Base-by-base conservation (phyloP, 1,140 invertebrate genomes). In the Rhopalosiphum padi region DNA sequence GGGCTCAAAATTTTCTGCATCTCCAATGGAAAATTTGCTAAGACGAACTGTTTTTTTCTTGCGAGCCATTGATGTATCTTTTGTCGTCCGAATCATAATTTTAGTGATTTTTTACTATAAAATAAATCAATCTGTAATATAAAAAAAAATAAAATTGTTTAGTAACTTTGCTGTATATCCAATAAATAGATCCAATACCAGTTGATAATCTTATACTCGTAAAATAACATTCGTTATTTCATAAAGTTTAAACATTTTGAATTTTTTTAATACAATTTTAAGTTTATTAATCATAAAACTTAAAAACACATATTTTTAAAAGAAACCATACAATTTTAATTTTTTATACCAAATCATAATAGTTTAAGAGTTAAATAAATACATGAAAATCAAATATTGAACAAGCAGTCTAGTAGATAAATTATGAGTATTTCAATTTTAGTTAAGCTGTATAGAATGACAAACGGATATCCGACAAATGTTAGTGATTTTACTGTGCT, bases 1-100 rank as follows among this genome's bases (percentile, higher is more conserved):
- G 5, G 82, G 82, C 83, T 93, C 91, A 86, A 93, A 93, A 85
- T 93, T 93, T 86, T 93, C 91, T 85, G 8, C 25, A 43, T 83
- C 91, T 21, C 53, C 48, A 37, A 92, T 93, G 9, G 91, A 93
- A 1, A 85, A 23, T 30, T 93, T 83, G 51, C 43, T 55, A 23
- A 30, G 46, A n/a, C 30, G 18, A 22, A 0, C 23, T 43, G 37
- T n/a, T 55, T 93, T 93, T 53, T 93, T 93, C 46, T 91, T 91
- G 3, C 7, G 5, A 2, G 5, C 23, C 11, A 37, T 30, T 55
- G 88, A 89, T 37, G 8, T 21, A n/a, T 89, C n/a, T 89, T 68
- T 60, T 4, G 25, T 8, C 2, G 87, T 53, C 53, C 87, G 30
- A 22, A 48, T 37, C 89, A 68, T 90, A n/a, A 25, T 90, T 21